Evolutionary conservation across 2,888 invertebrate genomes (phyloP).

Genomic region (Cheilosia pagana): DNA sequence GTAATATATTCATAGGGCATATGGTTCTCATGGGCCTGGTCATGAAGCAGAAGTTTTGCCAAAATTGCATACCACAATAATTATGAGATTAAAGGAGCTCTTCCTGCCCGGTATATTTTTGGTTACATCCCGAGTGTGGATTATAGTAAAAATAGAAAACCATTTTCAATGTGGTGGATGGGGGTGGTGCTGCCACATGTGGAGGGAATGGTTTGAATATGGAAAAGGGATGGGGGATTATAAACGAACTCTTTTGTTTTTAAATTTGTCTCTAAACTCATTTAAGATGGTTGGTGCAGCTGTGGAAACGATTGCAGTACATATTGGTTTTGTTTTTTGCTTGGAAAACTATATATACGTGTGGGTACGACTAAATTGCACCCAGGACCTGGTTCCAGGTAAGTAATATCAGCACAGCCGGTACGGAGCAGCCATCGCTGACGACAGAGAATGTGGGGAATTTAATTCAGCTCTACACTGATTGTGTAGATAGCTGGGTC

Average conservation of each 20-base stretch:
- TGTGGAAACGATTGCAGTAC: constrained; percentile 22
- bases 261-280: constrained; percentile 31
- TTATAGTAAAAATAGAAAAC: constrained; percentile 5
- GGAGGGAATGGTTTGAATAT: constrained; percentile 37
- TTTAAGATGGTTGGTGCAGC: constrained; percentile 31
- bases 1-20: constrained; percentile 67
- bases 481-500: too few species aligned
- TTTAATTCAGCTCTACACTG: too few species aligned
- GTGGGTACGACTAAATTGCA: constrained; percentile 11
- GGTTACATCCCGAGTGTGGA: constrained; percentile 20
- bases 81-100: constrained; percentile 70
- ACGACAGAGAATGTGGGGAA: too few species aligned
- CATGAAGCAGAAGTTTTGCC: constrained; percentile 57
- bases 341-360: background rate
- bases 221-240: constrained; percentile 46
- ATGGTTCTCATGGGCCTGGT: constrained; percentile 59
- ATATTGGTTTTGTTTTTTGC: background rate
- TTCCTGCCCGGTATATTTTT: constrained; percentile 8
- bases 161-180: background rate
- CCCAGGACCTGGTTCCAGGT: too few species aligned
- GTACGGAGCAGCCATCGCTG: too few species aligned
- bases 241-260: constrained; percentile 28
- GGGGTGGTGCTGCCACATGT: constrained; percentile 32
- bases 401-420: too few species aligned
- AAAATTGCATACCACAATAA: constrained; percentile 68